Conservation (phyloP, 2,888 invertebrate species). For the Gibbula magus region DNA sequence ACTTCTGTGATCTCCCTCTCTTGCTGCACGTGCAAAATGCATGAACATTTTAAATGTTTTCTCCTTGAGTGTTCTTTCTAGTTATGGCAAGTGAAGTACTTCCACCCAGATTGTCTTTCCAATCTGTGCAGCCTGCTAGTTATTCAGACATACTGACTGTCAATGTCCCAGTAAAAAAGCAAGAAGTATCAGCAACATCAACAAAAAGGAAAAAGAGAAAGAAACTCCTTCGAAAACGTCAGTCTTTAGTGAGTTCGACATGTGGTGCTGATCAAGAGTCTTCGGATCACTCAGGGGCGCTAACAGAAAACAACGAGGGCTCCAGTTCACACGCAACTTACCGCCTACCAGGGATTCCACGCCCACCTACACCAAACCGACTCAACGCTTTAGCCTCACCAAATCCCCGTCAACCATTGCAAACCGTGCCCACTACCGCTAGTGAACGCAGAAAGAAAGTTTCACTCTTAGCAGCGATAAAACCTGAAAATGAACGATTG, state of each 20-base stretch:
- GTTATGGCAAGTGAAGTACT: background rate
- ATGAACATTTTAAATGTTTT: too few relatives aligned
- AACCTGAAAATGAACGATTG: constrained; percentile 67
- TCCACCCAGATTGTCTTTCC: background rate
- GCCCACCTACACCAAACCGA: background rate
- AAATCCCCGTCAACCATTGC: background rate
- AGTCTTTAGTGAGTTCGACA: background rate
- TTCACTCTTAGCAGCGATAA: constrained; percentile 63
- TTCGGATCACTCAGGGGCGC: background rate
- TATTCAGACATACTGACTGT: background rate
- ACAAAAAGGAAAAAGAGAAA: background rate
- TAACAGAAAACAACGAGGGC: background rate
- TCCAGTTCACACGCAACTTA: background rate
- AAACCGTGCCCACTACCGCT: background rate
- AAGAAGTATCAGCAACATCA: background rate
- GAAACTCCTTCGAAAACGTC: background rate
- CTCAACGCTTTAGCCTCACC: background rate
- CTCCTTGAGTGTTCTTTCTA: too few relatives aligned
- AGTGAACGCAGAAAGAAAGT: constrained; percentile 56
- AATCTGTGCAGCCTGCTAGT: background rate
- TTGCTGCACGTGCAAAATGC: too few relatives aligned
- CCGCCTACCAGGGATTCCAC: background rate
- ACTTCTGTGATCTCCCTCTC: too few relatives aligned
- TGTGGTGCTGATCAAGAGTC: background rate
- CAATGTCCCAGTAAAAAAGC: background rate